phyloP scores from a whole-genome alignment of 2,113 vertebrate genomes.

The Grantiella picta region DNA sequence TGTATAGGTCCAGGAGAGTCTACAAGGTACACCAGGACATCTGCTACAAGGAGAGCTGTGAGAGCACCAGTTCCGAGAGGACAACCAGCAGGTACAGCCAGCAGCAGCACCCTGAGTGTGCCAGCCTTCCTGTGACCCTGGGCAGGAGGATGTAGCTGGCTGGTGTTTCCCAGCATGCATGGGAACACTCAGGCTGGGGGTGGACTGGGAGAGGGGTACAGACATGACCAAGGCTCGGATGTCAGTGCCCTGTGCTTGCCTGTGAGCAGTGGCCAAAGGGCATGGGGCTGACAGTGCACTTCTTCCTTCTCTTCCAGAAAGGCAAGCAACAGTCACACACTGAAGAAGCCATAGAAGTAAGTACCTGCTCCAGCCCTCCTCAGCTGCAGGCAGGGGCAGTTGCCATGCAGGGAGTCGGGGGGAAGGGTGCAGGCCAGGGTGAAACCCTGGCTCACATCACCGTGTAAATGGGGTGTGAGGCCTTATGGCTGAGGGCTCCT shows the following conservation, averaged over 20 bases:
- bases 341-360: constrained; percentile 64
- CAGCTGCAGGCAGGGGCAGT: not conserved
- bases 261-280: rapidly evolving
- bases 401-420: rapidly evolving
- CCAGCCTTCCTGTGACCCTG: not conserved
- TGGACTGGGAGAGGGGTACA: not conserved
- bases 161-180: rapidly evolving
- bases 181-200: not conserved
- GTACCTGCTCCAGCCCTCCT: not conserved
- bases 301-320: constrained; percentile 65
- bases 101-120: rapidly evolving
- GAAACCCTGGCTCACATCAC: rapidly evolving
- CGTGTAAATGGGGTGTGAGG: rapidly evolving
- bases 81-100: constrained; percentile 72
- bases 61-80: constrained; percentile 67
- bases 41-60: constrained; percentile 89
- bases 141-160: not conserved
- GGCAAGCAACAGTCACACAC: constrained; percentile 65
- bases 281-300: not conserved
- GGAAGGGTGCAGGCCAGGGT: not conserved
- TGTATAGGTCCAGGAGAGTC: constrained; percentile 84
- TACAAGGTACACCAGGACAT: constrained; percentile 89
- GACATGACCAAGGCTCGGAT: rapidly evolving
- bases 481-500: rapidly evolving
- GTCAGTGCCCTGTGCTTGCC: rapidly evolving